Evolutionary conservation across 2,888 invertebrate species (phyloP).

Genomic region (Hyles lineata): DNA sequence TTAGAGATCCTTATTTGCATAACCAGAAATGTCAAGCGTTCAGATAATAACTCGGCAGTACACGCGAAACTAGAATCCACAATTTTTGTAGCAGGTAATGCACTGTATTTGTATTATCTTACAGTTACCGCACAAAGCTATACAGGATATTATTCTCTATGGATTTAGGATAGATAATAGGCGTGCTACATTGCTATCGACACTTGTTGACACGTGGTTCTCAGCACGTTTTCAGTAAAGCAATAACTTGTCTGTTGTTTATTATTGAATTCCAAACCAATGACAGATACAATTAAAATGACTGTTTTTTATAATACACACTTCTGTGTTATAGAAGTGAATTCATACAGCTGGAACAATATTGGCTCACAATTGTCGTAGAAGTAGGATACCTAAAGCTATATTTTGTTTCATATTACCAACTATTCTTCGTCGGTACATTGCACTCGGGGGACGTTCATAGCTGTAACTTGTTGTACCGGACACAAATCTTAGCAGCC

Average conservation of each 20-base stretch:
- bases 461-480: background rate
- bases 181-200: background rate
- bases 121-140: background rate
- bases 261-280: background rate
- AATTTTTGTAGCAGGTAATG: background rate
- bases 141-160: background rate
- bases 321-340: background rate
- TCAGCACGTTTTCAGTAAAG: background rate
- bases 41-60: constrained; percentile 19
- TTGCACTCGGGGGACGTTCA: no score
- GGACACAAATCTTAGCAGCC: constrained; percentile 33
- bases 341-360: background rate
- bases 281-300: background rate
- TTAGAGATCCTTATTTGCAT: constrained; percentile 4
- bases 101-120: constrained; percentile 1
- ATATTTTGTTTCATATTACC: background rate
- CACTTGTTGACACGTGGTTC: constrained; percentile 6
- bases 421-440: background rate
- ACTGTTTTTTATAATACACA: no score
- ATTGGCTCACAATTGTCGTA: background rate
- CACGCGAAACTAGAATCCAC: background rate
- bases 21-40: constrained; percentile 11
- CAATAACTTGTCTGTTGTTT: background rate
- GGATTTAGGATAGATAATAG: background rate
- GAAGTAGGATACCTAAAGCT: background rate